Base-by-base conservation (phyloP, 2,797 vertebrate genomes). In the Aythya fuligula region DNA sequence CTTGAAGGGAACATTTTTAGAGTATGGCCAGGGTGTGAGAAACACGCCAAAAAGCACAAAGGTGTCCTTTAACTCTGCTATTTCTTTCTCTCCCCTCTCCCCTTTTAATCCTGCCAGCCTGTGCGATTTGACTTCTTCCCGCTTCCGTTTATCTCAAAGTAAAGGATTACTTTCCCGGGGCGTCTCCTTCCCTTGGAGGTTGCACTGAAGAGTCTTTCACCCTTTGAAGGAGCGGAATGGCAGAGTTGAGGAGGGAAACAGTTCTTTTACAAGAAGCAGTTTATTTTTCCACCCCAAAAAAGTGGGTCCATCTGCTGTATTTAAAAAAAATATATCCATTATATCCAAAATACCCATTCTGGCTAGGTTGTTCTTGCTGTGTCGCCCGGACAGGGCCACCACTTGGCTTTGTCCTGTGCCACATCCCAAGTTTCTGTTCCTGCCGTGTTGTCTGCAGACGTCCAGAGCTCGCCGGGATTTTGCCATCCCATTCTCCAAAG, bases 1-100 rank as follows among this genome's bases (percentile, higher is more conserved):
- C 62, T 95, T 38, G 88, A 90, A 93, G 95, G 92, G 92, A 90
- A 85, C 58, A 27, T 51, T 82, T 80, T 22, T 5, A 53, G 92
- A 90, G 83, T 77, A 47, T 82, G 93, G 95, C 88, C 94, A 70
- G 90, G 92, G 93, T 76, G 86, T 90, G 92, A 93, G 94, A 88
- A 95, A 92, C 85, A 69, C 64, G 75, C 93, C 77, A 62, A 39
- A 87, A 95, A 95, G 95, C 96, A 95, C 96, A 95, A 93, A 87
- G 90, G 93, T 96, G 90, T 86, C 93, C 92, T 95, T 93, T 56
- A 93, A 94, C 86, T 90, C 94, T 65, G 94, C 88, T 62, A 6
- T 25, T 94, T 75, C 89, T 94, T 92, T 89, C 88, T 95, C 81
- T 90, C 69, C 84, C 87, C 71, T 86, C 61, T 91, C 87, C 93